Conservation (phyloP, 1,140 invertebrate species). For the Drosophila navojoa region DNA sequence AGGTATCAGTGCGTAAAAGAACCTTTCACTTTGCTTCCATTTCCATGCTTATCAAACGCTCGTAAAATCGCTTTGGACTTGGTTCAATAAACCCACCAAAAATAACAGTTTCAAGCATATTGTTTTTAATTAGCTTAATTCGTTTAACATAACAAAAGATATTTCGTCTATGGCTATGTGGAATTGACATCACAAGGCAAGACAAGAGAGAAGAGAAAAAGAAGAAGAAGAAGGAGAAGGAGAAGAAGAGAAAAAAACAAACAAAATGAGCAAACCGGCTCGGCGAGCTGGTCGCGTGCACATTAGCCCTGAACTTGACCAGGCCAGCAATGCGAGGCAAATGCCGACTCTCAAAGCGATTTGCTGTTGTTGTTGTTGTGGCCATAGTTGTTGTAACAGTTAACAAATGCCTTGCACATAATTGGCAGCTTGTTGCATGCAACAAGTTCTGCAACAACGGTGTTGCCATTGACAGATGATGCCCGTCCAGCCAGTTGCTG, state of each 20-base stretch:
- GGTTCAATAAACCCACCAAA: slow-evolving; percentile 65
- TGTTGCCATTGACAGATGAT: slow-evolving; percentile 72
- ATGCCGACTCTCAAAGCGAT: slow-evolving; percentile 1
- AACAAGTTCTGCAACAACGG: slow-evolving; percentile 55
- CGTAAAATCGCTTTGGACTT: neutral
- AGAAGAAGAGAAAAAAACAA: neutral
- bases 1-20: slow-evolving; percentile 43
- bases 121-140: slow-evolving; percentile 20
- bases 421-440: slow-evolving; percentile 71
- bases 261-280: slow-evolving; percentile 49
- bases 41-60: slow-evolving; percentile 35
- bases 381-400: slow-evolving; percentile 74
- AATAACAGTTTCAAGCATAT: slow-evolving; percentile 11
- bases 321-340: slow-evolving; percentile 31
- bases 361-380: slow-evolving; percentile 1
- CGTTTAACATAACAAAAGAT: slow-evolving; percentile 71
- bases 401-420: slow-evolving; percentile 76
- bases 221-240: neutral
- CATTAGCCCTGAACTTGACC: slow-evolving; percentile 77
- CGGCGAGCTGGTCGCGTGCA: slow-evolving; percentile 68
- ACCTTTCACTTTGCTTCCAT: slow-evolving; percentile 61
- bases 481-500: slow-evolving; percentile 24
- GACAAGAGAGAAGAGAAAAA: neutral
- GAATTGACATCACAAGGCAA: slow-evolving; percentile 32
- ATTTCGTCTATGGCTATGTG: slow-evolving; percentile 23